Percentiles rank a stretch among this genome's conserved stretches.
These are phyloP conservation scores for Oryzias sinensis DNA, from an alignment of 2,797 vertebrate species.

Conservation along the genomic window DNA sequence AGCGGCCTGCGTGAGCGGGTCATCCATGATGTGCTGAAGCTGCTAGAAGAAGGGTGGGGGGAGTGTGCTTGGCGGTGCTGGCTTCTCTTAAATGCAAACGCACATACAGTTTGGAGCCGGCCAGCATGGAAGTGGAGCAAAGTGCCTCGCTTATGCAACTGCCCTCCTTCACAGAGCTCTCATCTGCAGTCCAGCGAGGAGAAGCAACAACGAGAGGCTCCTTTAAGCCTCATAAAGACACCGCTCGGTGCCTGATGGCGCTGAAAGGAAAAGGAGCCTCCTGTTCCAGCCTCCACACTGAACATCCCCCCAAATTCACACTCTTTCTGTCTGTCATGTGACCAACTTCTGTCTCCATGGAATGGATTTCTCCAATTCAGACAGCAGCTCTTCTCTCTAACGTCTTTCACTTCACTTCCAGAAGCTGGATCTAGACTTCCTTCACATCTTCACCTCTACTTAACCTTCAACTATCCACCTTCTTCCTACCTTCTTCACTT, in stretches of 20 bases:
- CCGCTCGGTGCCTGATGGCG: constrained; percentile 45
- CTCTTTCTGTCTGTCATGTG: constrained; percentile 23
- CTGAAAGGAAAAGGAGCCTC: constrained; percentile 51
- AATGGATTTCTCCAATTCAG: too few species aligned
- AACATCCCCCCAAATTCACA: constrained; percentile 31
- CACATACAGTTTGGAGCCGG: constrained; percentile 30
- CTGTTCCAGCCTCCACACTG: constrained; percentile 38
- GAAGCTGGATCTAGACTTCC: too few species aligned
- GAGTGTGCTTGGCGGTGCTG: constrained; percentile 37
- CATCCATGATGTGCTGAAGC: constrained; percentile 6
- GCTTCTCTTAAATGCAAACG: constrained; percentile 36
- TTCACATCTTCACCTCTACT: not conserved
- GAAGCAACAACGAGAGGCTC: constrained; percentile 40
- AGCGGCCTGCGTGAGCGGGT: not conserved
- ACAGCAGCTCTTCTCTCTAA: too few species aligned
- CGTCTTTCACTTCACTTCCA: too few species aligned
- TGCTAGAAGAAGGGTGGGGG: not conserved
- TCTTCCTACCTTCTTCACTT: constrained; percentile 73
- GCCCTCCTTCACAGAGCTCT: constrained; percentile 42
- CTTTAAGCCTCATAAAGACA: constrained; percentile 51
- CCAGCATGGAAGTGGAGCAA: constrained; percentile 53
- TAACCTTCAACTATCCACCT: constrained; percentile 17
- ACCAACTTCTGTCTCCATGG: too few species aligned
- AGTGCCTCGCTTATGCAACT: constrained; percentile 64
- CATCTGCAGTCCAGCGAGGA: constrained; percentile 63